These are phyloP conservation scores for Orthosia cruda DNA, from an alignment of 2,888 invertebrate genomes.

Conservation along the genomic window DNA sequence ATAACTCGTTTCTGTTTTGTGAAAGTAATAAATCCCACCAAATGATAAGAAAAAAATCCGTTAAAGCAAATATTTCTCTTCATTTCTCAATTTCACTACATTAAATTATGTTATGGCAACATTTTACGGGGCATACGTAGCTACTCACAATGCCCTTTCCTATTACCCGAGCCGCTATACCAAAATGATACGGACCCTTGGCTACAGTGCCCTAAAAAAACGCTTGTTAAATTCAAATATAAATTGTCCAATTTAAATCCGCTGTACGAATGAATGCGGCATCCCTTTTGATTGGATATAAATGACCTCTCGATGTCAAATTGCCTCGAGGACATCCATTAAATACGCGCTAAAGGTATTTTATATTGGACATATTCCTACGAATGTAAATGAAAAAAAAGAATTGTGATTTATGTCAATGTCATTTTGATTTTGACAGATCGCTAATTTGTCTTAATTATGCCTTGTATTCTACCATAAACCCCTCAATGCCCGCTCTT, in stretches of 20 bases:
- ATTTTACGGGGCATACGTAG: background rate
- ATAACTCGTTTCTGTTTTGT: too few relatives aligned
- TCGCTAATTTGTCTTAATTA: background rate
- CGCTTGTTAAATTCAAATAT: constrained; percentile 50
- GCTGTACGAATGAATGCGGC: constrained; percentile 40
- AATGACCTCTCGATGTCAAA: constrained; percentile 66
- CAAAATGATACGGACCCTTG: constrained; percentile 7
- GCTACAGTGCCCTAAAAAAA: constrained; percentile 19
- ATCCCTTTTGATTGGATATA: constrained; percentile 50
- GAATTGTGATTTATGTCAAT: background rate
- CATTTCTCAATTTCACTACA: background rate
- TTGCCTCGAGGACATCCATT: constrained; percentile 52
- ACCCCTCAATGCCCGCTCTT: too few relatives aligned
- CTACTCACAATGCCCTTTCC: background rate
- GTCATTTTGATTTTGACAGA: background rate
- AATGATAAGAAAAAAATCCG: too few relatives aligned
- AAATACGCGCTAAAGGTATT: constrained; percentile 35
- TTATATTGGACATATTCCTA: constrained; percentile 26
- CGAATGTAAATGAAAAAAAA: constrained; percentile 17
- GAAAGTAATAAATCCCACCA: too few relatives aligned
- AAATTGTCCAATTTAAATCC: constrained; percentile 56
- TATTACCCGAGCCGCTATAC: background rate
- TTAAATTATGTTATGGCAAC: background rate
- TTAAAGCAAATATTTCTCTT: background rate
- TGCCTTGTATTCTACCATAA: background rate